Conservation (phyloP, 1,140 invertebrate species). For the Halotydeus destructor region DNA sequence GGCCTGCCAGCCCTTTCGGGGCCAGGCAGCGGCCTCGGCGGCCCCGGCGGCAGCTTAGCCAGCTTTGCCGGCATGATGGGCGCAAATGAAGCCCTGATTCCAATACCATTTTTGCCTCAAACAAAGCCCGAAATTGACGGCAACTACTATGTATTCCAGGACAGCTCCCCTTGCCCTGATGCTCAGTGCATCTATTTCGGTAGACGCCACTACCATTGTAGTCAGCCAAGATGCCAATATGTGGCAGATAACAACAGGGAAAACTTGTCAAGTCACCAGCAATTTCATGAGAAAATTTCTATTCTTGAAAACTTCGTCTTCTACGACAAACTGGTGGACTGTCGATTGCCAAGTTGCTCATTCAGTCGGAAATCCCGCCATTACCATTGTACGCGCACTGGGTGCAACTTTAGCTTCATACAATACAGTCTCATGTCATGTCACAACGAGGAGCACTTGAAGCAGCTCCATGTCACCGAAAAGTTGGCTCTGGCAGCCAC, state of each 20-base stretch:
- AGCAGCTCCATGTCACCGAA: background rate
- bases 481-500: background rate
- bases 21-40: too few relatives aligned
- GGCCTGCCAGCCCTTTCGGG: too few relatives aligned
- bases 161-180: slow-evolving; percentile 37
- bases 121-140: slow-evolving; percentile 21
- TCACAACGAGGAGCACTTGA: slow-evolving; percentile 38
- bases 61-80: too few relatives aligned
- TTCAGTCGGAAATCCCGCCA: slow-evolving; percentile 48
- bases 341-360: slow-evolving; percentile 40
- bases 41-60: too few relatives aligned
- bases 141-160: slow-evolving; percentile 36
- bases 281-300: slow-evolving; percentile 60
- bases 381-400: slow-evolving; percentile 49
- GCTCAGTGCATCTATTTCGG: slow-evolving; percentile 35
- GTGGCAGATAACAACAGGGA: too few relatives aligned
- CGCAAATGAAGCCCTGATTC: slow-evolving; percentile 6
- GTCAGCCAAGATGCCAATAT: slow-evolving; percentile 44
- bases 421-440: slow-evolving; percentile 45
- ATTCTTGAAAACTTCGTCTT: slow-evolving; percentile 60
- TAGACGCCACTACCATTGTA: slow-evolving; percentile 50
- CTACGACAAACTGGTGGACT: slow-evolving; percentile 54
- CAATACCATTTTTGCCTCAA: slow-evolving; percentile 12
- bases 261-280: too few relatives aligned
- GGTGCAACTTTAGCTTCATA: slow-evolving; percentile 52